A percentile compares a stretch with the other conserved stretches of the same genome.
Evolutionary conservation across 1,140 invertebrate species (phyloP).

Genomic region (Leptonema lineaticorne): DNA sequence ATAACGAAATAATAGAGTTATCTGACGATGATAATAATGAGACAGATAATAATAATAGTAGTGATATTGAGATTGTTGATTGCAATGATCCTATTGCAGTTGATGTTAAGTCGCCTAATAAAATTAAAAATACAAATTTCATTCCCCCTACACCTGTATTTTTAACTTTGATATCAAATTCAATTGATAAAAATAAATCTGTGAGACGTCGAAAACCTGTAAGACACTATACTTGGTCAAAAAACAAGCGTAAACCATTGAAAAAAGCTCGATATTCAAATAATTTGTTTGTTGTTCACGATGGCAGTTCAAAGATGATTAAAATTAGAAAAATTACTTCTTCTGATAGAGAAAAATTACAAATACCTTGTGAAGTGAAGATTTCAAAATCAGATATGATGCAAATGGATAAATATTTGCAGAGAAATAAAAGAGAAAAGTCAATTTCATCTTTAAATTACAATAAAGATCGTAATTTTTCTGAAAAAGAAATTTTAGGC

Average conservation of each 20-base stretch:
- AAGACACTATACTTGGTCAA: neutral
- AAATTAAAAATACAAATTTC: neutral
- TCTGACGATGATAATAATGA: neutral
- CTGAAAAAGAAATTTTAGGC: neutral
- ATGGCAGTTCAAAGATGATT: neutral
- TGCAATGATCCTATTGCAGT: conserved; percentile 18
- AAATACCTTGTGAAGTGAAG: conserved; percentile 6
- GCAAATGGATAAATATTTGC: neutral
- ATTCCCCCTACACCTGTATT: conserved; percentile 5
- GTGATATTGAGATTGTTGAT: conserved; percentile 16
- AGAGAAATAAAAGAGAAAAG: neutral
- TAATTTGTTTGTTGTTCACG: neutral
- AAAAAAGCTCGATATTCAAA: neutral
- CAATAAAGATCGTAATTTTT: too few species aligned
- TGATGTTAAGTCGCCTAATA: neutral
- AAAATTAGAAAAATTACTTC: conserved; percentile 8
- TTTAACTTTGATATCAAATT: neutral
- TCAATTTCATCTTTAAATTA: too few species aligned
- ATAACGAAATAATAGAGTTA: neutral
- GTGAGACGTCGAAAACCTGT: neutral
- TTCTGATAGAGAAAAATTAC: conserved; percentile 10
- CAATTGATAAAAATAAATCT: neutral
- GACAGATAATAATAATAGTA: neutral
- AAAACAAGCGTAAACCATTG: neutral
- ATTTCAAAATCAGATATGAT: neutral